Base-by-base conservation (phyloP, 2,797 vertebrate species). In the Pseudochaenichthys georgianus region DNA sequence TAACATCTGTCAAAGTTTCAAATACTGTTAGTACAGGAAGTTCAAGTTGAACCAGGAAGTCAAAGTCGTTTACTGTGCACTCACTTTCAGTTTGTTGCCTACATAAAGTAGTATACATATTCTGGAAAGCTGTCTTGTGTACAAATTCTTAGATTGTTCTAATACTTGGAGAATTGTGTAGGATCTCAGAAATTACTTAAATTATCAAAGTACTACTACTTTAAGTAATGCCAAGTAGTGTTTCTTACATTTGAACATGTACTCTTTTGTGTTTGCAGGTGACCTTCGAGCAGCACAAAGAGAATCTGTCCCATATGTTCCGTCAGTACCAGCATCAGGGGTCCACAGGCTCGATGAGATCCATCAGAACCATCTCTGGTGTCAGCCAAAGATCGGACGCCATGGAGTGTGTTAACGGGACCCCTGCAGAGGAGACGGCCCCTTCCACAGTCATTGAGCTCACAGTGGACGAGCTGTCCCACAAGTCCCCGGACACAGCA, bases 201-300 rank as follows among this genome's bases (percentile, higher is more conserved):
- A 38, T 38, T 2, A 38, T 2, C 8, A 9, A 38, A 38, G 34
- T 38, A 21, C 21, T 21, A 15, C 53, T 11, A 3, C 13, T 5
- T 41, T 43, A 34, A 62, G 38, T 21, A 1, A 2, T 43, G 9
- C 3, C 19, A 46, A 64, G 9, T 10, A 64, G 9, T 10, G 12
- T 75, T 42, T 57, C n/a, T 63, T 43, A 28, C 15, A n/a, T 31
- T 70, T 64, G 15, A 52, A 23, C 17, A 19, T 48, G 2, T 51
- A 0, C 2, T 41, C 17, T 31, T 62, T 12, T 87, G 16, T 92
- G 65, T 88, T 86, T 90, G 8, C 84, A 99, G 98, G 98, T 99
- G 58, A 95, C 98, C 73, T 99, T 97, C 86, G 98, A 99, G 93
- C 95, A 97, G 86, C 98, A 99, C 94, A 99, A 97, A 83, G 96